Base-by-base conservation (phyloP, 2,888 invertebrate genomes). In the Dryadula phaetusa region DNA sequence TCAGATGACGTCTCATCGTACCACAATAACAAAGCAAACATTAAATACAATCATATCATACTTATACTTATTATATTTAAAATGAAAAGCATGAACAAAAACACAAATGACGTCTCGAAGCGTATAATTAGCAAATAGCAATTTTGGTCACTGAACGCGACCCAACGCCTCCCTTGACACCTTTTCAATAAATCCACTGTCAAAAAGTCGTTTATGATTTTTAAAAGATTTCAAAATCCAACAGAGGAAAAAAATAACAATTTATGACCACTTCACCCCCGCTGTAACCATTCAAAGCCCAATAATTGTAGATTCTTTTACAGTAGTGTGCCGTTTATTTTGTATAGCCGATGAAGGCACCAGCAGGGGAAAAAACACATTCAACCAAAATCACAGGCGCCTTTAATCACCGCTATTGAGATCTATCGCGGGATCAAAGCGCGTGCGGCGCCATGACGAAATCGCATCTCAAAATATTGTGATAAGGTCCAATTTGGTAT, bases 221-320 rank as follows among this genome's bases (percentile, higher is more conserved):
- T 89, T 83, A 85, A 90, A 90, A 90, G 85, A 85, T 87, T 86
- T 84, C 72, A 87, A 86, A 84, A 82, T 83, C 81, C 78, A 79
- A 79, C 77, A 76, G 76, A 61, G n/a, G 42, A 78, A 79, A 86
- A 90, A 89, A 90, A 83, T 77, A 84, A 87, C 88, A 90, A 92
- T 92, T 92, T 92, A 92, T 91, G 92, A 83, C 84, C 90, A 88
- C 89, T 90, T 91, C 91, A 90, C 91, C 87, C 92, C 90, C 92
- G 91, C 92, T 90, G 92, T 87, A 92, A 85, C 88, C 86, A 89
- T 92, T 92, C 92, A 92, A 91, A 90, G 85, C 87, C 81, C 87
- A 88, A 91, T 92, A 92, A 92, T 92, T 92, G 92, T 92, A 92
- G 90, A 92, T 92, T 92, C 92, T 92, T 92, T 92, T 91, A 92